Base-by-base conservation (phyloP, 1,140 invertebrate species). In the Heliconius himera region DNA sequence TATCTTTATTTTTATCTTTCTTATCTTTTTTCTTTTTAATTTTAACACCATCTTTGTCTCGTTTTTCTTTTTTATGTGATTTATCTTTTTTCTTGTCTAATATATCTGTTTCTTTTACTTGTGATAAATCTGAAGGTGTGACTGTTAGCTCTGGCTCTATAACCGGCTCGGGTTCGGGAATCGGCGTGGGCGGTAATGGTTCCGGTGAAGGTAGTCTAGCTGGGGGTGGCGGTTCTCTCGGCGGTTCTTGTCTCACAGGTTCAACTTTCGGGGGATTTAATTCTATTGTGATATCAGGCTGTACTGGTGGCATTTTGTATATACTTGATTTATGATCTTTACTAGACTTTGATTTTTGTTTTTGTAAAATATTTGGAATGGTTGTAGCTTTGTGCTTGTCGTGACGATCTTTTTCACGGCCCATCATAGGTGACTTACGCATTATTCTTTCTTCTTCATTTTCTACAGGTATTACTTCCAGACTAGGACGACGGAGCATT, bases 21-120 rank as follows among this genome's bases (percentile, higher is more conserved):
- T 97, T 97, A 76, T 97, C 96, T 84, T 97, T 97, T 86, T 98
- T 97, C 89, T 97, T 97, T 86, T 97, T 97, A 6, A 96, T 93
- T 89, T 96, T 96, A 8, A 91, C 84, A 36, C 95, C 95, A 66
- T 96, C 95, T 85, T 97, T 97, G 49, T 96, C 95, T 85, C 96
- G 96, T 83, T 96, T 97, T 78, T 97, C 96, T 73, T 96, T 96
- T 90, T 97, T 97, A 85, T 96, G 96, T 74, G 97, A 96, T 84
- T 97, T 97, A 51, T 96, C 95, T 84, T 97, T 97, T 89, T 96
- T 95, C 84, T 95, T 95, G 81, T 96, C 96, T 49, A 82, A 84
- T 79, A 92, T 95, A 81, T 96, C 95, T 81, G 94, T 93, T 38
- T 95, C 94, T 81, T 92, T 91, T 83, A 94, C 94, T 73, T 82